A percentile compares a stretch with the other conserved stretches of the same genome.
phyloP scores from a whole-genome alignment of 1,140 invertebrate genomes.

The Stegodyphus mimosarum region DNA sequence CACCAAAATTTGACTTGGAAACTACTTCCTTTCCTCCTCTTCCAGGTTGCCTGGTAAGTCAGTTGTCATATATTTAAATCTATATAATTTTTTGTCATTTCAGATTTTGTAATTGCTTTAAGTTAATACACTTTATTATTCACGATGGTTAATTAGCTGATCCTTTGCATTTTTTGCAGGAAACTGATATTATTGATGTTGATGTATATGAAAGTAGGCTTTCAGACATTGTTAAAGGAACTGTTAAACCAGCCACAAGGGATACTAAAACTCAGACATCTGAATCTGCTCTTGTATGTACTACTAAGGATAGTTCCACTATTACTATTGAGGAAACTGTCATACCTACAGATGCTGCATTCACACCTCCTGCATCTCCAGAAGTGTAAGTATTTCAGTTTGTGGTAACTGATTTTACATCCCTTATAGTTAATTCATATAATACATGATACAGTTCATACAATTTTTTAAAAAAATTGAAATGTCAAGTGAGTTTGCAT shows the following conservation, averaged over 20 bases:
- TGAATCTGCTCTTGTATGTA: conserved; percentile 58
- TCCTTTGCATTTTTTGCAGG: conserved; percentile 25
- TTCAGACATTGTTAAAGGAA: conserved; percentile 84
- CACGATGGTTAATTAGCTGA: too few relatives aligned
- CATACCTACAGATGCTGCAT: conserved; percentile 51
- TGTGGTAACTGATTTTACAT: too few relatives aligned
- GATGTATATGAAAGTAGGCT: conserved; percentile 71
- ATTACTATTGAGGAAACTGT: conserved; percentile 61
- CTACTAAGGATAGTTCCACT: conserved; percentile 63
- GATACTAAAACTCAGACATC: conserved; percentile 69
- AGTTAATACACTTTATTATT: too few relatives aligned
- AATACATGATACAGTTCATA: too few relatives aligned
- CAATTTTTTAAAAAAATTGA: too few relatives aligned
- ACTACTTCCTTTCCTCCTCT: conserved; percentile 84
- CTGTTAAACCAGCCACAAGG: conserved; percentile 71
- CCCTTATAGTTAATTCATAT: too few relatives aligned
- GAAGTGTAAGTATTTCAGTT: conserved; percentile 7
- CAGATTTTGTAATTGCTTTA: too few relatives aligned
- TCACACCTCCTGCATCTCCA: conserved; percentile 64
- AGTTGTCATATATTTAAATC: background rate
- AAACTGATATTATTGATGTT: conserved; percentile 49
- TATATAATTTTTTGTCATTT: too few relatives aligned
- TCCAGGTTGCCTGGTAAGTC: conserved; percentile 72
- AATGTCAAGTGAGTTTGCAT: too few relatives aligned
- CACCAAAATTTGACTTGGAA: conserved; percentile 80